Conservation (phyloP, 2,888 invertebrate species). For the Apamea monoglypha region DNA sequence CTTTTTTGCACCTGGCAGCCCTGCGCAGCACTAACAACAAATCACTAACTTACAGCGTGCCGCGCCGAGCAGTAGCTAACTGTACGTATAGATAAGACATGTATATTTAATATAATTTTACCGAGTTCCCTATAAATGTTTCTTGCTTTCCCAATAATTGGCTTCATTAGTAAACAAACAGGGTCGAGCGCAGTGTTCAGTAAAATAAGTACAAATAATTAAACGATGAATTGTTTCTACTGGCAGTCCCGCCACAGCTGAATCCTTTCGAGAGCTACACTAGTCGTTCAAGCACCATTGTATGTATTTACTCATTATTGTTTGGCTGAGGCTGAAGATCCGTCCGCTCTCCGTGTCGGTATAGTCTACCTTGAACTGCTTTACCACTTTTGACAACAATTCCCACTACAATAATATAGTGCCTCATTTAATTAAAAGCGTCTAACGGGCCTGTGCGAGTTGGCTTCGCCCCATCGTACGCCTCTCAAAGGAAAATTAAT, state of each 20-base stretch:
- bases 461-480: too few relatives aligned
- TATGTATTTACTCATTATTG: constrained; percentile 7
- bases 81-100: background rate
- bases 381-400: too few relatives aligned
- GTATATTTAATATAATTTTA: background rate
- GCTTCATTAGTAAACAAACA: background rate
- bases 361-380: too few relatives aligned
- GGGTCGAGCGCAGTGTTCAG: background rate
- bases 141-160: background rate
- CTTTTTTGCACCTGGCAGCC: too few relatives aligned
- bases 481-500: too few relatives aligned
- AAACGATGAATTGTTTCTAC: background rate
- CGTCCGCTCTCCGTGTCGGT: background rate
- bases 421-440: too few relatives aligned
- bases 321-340: constrained; percentile 13
- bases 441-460: too few relatives aligned
- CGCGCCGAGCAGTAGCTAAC: background rate
- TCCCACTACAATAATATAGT: too few relatives aligned
- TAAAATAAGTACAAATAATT: constrained; percentile 7
- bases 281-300: background rate
- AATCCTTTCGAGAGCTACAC: constrained; percentile 4
- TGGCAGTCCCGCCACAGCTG: too few relatives aligned
- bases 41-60: background rate
- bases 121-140: background rate
- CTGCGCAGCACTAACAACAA: background rate